Evolutionary conservation across 2,113 vertebrate genomes (phyloP), one percentile per base, ranked within the genome.

Genomic region (Toxotes chatareus): DNA sequence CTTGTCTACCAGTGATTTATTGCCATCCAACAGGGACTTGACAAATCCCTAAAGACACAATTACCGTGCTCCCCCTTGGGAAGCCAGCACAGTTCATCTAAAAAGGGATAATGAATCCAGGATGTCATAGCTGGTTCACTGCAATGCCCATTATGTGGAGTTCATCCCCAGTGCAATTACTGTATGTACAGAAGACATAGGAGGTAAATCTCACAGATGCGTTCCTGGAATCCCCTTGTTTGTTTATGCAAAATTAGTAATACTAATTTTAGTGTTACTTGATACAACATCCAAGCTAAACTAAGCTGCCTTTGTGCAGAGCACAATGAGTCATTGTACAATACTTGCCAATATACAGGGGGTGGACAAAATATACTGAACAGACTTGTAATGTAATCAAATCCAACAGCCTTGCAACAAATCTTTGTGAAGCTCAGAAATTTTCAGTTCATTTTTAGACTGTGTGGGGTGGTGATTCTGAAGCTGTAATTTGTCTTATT

Each of bases 41-140:
- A 94, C 88, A 94, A 95, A 92, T 95, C 94, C 92, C 94, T 91
- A 88, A 93, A 95, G 94, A 94, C 88, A 92, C 93, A 94, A 95
- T 95, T 95, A 95, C 84, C 36, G 32, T 79, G 79, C 82, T 84
- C 78, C 86, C 91, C 84, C 81, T 69, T 68, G 89, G 91, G 86
- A 92, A 85, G 68, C 85, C 73, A 34, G 78, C 78, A 85, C 83
- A 83, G 86, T 91, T 89, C 82, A 91, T 91, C 85, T 82, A 82
- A 91, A 91, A 72, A 83, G 80, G 82, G 75, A 89, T 93, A 92
- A 93, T 91, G 91, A 94, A 92, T 94, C 82, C 67, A 69, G 82
- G 60, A 82, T 91, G 84, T 88, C 91, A 90, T 83, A 70, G 76
- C 61, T 46, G 70, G 65, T 93, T 90, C 16, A 2, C 67, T 82